Conservation (phyloP, 1,140 invertebrate genomes). For the Colletes latitarsis region DNA sequence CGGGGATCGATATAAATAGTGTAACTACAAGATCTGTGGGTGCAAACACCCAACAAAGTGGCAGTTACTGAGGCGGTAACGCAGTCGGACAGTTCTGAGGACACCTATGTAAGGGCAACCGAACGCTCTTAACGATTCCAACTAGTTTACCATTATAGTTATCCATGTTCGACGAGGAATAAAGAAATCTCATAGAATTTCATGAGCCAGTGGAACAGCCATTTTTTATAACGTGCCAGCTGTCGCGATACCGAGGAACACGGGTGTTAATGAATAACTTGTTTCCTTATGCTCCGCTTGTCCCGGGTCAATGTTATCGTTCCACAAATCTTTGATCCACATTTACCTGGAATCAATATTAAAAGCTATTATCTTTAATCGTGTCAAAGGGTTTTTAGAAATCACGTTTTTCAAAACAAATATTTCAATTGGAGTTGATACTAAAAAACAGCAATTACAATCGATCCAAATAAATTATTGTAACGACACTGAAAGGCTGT, state of each 20-base stretch:
- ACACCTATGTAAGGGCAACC: conserved; percentile 36
- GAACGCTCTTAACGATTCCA: conserved; percentile 6
- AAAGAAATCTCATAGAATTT: conserved; percentile 40
- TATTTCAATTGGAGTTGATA: too few relatives aligned
- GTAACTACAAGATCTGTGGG: conserved; percentile 51
- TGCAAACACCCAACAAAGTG: conserved; percentile 51
- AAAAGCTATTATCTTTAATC: too few relatives aligned
- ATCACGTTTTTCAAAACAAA: too few relatives aligned
- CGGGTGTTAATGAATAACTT: conserved; percentile 7
- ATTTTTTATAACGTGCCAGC: neutral
- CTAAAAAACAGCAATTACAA: too few relatives aligned
- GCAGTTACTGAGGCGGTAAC: conserved; percentile 24
- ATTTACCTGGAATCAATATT: too few relatives aligned
- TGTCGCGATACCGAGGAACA: conserved; percentile 1
- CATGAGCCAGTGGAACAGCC: neutral
- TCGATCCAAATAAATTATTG: too few relatives aligned
- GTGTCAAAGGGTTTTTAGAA: too few relatives aligned
- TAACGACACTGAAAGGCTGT: too few relatives aligned
- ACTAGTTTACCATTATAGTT: conserved; percentile 11
- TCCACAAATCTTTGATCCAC: too few relatives aligned
- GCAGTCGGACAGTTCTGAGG: neutral
- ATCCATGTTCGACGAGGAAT: neutral
- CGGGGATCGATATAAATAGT: conserved; percentile 53
- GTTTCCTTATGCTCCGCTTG: neutral
- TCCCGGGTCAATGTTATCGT: neutral